phyloP scores from a whole-genome alignment of 2,113 vertebrate genomes.

The Neolamprologus brichardi region DNA sequence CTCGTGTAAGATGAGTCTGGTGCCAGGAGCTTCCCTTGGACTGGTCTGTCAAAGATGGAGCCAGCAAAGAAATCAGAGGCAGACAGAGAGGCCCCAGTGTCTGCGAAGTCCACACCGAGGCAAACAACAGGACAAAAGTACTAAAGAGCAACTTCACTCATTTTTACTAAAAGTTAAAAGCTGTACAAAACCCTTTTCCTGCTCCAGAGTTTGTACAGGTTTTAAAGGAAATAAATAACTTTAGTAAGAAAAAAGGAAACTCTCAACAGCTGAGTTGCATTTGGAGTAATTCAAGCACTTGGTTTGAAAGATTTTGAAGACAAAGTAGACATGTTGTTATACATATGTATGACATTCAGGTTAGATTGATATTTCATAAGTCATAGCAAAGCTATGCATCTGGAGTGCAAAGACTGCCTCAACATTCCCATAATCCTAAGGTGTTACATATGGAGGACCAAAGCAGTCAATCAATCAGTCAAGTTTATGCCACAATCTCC shows the following conservation, averaged over 20 bases:
- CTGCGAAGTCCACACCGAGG: not conserved
- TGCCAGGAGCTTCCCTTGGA: conserved; percentile 21
- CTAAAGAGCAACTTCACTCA: not conserved
- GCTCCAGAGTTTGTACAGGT: not conserved
- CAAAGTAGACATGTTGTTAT: not conserved
- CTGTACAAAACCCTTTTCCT: not conserved
- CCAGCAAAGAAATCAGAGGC: not conserved
- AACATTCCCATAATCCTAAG: not conserved
- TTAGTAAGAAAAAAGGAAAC: not conserved
- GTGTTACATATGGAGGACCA: not conserved
- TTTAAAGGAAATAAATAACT: not conserved
- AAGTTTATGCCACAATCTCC: not conserved
- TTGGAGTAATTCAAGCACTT: not conserved
- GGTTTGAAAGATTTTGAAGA: not conserved
- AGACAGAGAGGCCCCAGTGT: conserved; percentile 11
- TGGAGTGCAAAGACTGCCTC: not conserved
- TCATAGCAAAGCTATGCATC: not conserved
- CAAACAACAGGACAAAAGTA: not conserved
- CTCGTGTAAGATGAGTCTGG: not conserved
- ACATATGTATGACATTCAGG: fast-evolving
- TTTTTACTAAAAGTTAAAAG: not conserved
- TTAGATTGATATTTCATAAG: not conserved
- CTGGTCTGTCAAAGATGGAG: not conserved
- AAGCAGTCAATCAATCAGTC: not conserved
- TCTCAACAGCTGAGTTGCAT: not conserved